phyloP scores from a whole-genome alignment of 2,888 invertebrate genomes.

The Piscicola geometra region DNA sequence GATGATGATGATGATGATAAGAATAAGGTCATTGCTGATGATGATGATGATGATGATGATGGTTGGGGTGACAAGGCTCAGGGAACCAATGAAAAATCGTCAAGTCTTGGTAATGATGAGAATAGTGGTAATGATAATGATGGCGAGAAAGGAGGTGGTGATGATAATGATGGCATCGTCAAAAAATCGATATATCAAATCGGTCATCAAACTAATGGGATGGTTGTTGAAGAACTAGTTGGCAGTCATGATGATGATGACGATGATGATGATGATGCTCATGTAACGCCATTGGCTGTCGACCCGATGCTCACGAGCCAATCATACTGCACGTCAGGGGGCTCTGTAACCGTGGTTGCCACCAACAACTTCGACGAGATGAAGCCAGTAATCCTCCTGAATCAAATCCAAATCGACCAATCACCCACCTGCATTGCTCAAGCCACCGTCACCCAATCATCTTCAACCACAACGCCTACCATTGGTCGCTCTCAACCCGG shows the following conservation, averaged over 20 bases:
- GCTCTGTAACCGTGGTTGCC: conserved; percentile 21
- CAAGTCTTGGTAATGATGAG: background rate
- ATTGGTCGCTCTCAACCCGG: no score
- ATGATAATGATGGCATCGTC: background rate
- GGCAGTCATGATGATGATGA: background rate
- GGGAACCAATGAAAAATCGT: no score
- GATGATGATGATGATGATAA: background rate
- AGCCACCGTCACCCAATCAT: background rate
- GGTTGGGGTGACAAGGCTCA: background rate
- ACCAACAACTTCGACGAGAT: conserved; percentile 20
- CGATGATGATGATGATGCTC: background rate
- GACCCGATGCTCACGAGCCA: conserved; percentile 1
- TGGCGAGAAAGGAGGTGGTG: background rate
- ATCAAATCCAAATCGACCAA: background rate
- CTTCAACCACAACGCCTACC: background rate
- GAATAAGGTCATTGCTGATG: background rate
- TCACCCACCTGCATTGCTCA: background rate
- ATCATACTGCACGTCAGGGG: conserved; percentile 27
- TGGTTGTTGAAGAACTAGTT: background rate
- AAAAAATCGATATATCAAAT: background rate
- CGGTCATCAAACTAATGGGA: no score
- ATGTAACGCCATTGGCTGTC: no score
- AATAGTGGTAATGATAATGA: background rate
- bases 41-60: background rate
- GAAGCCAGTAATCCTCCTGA: conserved; percentile 3